These are phyloP conservation scores for Xylocampa areola DNA, from an alignment of 2,888 invertebrate genomes.

Conservation along the genomic window DNA sequence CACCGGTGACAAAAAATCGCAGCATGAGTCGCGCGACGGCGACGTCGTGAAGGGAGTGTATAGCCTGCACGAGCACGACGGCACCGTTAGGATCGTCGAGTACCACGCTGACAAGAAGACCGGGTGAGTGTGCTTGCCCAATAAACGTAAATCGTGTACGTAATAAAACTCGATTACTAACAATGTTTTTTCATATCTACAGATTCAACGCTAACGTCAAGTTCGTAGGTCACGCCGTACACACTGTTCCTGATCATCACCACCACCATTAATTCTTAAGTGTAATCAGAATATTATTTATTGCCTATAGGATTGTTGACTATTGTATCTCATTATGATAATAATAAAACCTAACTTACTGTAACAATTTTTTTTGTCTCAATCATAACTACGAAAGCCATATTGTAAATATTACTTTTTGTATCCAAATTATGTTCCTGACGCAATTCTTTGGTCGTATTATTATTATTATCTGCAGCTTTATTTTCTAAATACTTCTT, in stretches of 20 bases:
- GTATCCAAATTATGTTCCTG: too few relatives aligned
- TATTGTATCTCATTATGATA: constrained; percentile 8
- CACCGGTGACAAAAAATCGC: constrained; percentile 79
- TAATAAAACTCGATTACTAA: neutral
- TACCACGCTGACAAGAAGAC: constrained; percentile 75
- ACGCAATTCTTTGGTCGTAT: too few relatives aligned
- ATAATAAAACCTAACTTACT: constrained; percentile 6
- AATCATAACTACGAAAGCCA: too few relatives aligned
- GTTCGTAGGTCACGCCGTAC: constrained; percentile 53
- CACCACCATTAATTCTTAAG: constrained; percentile 38
- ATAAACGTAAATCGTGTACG: neutral
- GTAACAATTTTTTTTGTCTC: neutral
- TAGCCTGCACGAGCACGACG: constrained; percentile 81
- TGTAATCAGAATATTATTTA: neutral
- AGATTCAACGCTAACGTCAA: constrained; percentile 73
- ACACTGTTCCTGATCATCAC: constrained; percentile 57
- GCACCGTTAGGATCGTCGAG: constrained; percentile 79
- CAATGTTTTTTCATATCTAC: neutral
- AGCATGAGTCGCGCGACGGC: constrained; percentile 70
- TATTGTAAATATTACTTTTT: too few relatives aligned
- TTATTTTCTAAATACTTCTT: too few relatives aligned
- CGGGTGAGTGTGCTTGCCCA: constrained; percentile 24
- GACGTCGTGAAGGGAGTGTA: constrained; percentile 73
- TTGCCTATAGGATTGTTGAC: constrained; percentile 26
- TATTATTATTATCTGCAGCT: too few relatives aligned